Evolutionary conservation across 2,888 invertebrate species (phyloP).

Genomic region (Drosophila yooni): DNA sequence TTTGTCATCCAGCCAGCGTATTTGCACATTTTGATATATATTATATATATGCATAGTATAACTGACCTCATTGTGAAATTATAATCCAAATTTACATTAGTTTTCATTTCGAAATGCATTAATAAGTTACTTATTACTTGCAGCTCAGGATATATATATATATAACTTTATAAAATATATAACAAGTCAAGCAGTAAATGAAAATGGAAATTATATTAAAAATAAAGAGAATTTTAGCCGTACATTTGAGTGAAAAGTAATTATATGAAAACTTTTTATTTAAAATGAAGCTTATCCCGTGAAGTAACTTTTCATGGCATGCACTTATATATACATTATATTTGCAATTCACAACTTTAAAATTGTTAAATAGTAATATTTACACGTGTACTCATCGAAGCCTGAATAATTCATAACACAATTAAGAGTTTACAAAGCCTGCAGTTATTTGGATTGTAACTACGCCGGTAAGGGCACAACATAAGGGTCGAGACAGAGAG

Average conservation of each 20-base stretch:
- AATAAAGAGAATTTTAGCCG: neutral
- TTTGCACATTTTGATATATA: neutral
- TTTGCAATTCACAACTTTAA: neutral
- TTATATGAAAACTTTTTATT: neutral
- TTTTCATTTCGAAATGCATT: neutral
- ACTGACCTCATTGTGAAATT: neutral
- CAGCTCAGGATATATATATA: neutral
- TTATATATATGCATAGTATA: neutral
- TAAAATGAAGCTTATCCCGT: neutral
- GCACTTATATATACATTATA: neutral
- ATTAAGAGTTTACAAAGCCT: constrained; percentile 16
- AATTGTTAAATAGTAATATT: neutral
- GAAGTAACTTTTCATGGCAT: too few relatives aligned
- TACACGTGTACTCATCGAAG: neutral
- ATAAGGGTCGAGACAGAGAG: constrained; percentile 1
- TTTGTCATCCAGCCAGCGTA: neutral
- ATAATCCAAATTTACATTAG: neutral
- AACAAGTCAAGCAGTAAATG: neutral
- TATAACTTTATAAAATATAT: neutral
- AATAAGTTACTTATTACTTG: neutral
- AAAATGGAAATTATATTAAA: neutral
- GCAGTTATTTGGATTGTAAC: constrained; percentile 30
- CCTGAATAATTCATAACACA: constrained; percentile 6
- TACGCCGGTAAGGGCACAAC: constrained; percentile 24
- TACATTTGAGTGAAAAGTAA: neutral